Conservation (phyloP, 2,888 invertebrate species). For the Drosophila leonis region DNA sequence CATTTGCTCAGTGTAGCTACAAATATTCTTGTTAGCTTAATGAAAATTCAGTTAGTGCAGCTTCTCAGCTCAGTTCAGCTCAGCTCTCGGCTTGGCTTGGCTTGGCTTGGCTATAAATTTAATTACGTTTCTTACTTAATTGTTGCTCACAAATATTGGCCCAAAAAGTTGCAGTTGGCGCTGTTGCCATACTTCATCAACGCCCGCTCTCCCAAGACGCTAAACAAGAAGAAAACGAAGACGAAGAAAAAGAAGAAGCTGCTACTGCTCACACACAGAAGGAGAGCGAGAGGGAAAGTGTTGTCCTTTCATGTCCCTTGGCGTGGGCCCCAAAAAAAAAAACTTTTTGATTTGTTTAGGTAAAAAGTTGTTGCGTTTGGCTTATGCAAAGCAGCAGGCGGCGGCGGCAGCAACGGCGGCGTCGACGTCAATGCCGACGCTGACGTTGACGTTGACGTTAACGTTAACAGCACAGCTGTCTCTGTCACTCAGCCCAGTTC, state of each 20-base stretch:
- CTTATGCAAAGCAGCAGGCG: constrained; percentile 51
- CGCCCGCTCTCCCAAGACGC: constrained; percentile 23
- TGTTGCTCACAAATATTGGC: constrained; percentile 39
- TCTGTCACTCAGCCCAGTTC: constrained; percentile 7
- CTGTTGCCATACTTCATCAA: constrained; percentile 58
- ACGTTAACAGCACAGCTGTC: constrained; percentile 9
- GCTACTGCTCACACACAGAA: background rate
- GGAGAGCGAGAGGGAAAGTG: constrained; percentile 23
- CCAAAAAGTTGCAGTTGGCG: constrained; percentile 46
- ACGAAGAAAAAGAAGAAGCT: constrained; percentile 5
- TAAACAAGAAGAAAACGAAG: constrained; percentile 16
- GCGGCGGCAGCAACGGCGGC: background rate
- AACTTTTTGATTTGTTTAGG: constrained; percentile 70
- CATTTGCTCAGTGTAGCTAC: background rate
- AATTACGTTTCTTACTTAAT: constrained; percentile 45
- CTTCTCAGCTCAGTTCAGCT: background rate
- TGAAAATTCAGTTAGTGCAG: constrained; percentile 3
- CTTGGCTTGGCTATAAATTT: constrained; percentile 22
- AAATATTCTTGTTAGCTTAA: background rate
- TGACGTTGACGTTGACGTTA: constrained; percentile 4
- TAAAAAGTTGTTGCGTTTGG: constrained; percentile 62
- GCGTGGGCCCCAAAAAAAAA: constrained; percentile 38
- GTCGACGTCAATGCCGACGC: constrained; percentile 14
- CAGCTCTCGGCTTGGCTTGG: background rate
- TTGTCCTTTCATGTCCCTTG: constrained; percentile 60